phyloP scores from a whole-genome alignment of 2,797 vertebrate genomes.

The Thalassophryne amazonica region DNA sequence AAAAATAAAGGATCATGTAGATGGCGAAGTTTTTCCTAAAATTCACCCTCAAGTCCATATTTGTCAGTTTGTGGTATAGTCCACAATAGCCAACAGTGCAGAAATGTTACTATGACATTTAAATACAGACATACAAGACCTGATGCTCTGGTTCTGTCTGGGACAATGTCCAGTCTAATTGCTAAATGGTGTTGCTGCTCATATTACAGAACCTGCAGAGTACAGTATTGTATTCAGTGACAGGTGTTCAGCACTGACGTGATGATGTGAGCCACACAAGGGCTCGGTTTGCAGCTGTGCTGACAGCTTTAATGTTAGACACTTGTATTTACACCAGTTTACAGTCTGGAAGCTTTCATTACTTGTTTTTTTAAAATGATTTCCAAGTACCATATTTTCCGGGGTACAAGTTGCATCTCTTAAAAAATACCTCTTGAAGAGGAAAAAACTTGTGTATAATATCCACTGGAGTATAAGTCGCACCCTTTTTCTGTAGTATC shows the following conservation, averaged over 20 bases:
- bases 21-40: too few species aligned
- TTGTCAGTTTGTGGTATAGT: too few species aligned
- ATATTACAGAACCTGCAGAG: slow-evolving; percentile 48
- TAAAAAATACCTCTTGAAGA: too few species aligned
- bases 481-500: too few species aligned
- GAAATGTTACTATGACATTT: slow-evolving; percentile 29
- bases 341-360: not conserved
- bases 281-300: slow-evolving; percentile 24
- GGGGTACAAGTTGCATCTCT: too few species aligned
- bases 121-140: slow-evolving; percentile 41
- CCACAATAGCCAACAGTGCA: not conserved
- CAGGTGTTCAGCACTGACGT: slow-evolving; percentile 60
- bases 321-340: not conserved
- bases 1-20: not conserved
- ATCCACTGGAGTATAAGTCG: too few species aligned
- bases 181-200: slow-evolving; percentile 31
- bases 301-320: slow-evolving; percentile 15
- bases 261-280: slow-evolving; percentile 8
- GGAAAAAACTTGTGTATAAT: too few species aligned
- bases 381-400: too few species aligned
- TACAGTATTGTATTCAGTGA: slow-evolving; percentile 54
- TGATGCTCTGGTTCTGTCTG: slow-evolving; percentile 31
- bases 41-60: too few species aligned
- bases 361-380: too few species aligned
- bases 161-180: slow-evolving; percentile 18